Evolutionary conservation across 2,113 vertebrate species (phyloP).

Genomic region (Brachionichthys hirsutus): DNA sequence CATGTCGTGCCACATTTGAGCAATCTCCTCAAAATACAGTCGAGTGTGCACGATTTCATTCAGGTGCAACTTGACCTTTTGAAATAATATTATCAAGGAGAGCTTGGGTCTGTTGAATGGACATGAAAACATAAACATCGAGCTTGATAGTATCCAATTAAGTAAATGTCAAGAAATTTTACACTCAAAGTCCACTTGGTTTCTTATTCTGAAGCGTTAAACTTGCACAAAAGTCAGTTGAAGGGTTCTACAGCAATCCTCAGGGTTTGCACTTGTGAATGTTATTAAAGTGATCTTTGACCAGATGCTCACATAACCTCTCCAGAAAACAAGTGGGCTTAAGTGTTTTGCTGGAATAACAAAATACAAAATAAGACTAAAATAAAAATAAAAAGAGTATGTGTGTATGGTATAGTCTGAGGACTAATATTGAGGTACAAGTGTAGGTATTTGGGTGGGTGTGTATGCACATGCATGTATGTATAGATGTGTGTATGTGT

Average conservation of each 20-base stretch:
- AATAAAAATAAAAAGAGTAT: too few relatives aligned
- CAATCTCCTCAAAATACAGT: too few relatives aligned
- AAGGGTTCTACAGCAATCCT: neutral
- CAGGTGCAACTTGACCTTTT: conserved; percentile 26
- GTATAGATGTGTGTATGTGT: too few relatives aligned
- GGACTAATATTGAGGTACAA: too few relatives aligned
- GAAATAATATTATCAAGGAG: conserved; percentile 10
- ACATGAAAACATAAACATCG: neutral
- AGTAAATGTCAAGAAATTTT: neutral
- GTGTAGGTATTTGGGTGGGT: too few relatives aligned
- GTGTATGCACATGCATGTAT: too few relatives aligned
- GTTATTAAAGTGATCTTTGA: neutral
- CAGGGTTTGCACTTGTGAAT: neutral
- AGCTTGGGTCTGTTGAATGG: neutral
- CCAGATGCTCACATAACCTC: neutral
- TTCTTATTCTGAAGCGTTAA: too few relatives aligned
- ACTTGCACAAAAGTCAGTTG: neutral
- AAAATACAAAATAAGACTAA: too few relatives aligned
- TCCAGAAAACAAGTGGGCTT: too few relatives aligned
- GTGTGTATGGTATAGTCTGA: too few relatives aligned
- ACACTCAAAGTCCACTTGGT: too few relatives aligned
- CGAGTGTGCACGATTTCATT: conserved; percentile 8
- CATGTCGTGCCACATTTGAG: conserved; percentile 17
- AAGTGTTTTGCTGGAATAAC: too few relatives aligned
- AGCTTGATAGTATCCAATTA: conserved; percentile 22